Conservation (phyloP, 2,113 vertebrate species). For the Mandrillus leucophaeus region DNA sequence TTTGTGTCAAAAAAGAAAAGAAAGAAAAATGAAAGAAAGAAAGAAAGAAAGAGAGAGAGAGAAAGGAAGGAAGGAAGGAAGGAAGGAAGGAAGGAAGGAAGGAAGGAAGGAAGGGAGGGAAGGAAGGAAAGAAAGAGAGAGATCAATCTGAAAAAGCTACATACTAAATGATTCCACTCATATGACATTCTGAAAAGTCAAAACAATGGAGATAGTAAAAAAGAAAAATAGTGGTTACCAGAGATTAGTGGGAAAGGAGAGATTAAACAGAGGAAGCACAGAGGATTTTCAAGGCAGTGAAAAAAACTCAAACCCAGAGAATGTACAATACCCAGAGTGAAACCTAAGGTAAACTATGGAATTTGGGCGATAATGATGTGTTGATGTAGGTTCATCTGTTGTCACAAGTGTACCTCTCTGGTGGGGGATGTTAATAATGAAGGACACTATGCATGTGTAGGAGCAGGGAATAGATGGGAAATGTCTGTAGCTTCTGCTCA, state of each 20-base stretch:
- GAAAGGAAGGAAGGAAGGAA: too few relatives aligned
- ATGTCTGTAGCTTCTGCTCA: neutral
- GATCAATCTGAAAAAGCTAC: neutral
- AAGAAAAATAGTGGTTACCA: neutral
- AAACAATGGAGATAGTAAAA: neutral
- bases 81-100: too few relatives aligned
- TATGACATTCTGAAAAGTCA: neutral
- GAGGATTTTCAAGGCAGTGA: neutral
- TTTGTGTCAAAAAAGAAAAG: too few relatives aligned
- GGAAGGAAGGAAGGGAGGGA: too few relatives aligned
- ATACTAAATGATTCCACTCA: neutral
- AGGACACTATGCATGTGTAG: too few relatives aligned
- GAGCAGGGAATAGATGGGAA: neutral
- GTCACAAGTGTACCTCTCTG: neutral
- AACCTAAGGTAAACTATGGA: neutral
- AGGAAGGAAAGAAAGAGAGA: neutral
- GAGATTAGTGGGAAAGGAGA: neutral
- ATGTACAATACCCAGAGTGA: neutral
- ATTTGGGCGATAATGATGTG: neutral
- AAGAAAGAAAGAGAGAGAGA: neutral
- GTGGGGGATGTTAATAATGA: neutral
- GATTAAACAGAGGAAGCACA: too few relatives aligned
- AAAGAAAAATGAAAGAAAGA: too few relatives aligned
- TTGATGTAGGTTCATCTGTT: neutral
- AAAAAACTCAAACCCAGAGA: neutral